Conservation (phyloP, 2,797 vertebrate species). For the Falco berigora region DNA sequence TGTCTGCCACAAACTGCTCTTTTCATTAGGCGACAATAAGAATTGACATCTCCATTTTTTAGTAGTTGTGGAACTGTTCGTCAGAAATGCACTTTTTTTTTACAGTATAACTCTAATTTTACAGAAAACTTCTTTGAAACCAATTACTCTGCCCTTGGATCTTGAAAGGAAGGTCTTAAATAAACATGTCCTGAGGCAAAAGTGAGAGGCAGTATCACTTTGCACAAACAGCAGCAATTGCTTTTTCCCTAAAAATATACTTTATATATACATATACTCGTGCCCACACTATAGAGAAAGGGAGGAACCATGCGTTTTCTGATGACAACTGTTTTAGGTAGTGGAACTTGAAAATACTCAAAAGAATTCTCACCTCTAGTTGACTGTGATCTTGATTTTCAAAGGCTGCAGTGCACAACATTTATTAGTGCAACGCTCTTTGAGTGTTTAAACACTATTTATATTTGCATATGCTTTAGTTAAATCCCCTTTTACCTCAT, state of each 20-base stretch:
- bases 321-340: not conserved
- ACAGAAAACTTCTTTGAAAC: constrained; percentile 25
- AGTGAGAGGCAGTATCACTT: not conserved
- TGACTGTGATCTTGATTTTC: constrained; percentile 48
- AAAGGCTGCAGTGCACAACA: constrained; percentile 21
- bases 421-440: constrained; percentile 46
- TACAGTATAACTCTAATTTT: constrained; percentile 4
- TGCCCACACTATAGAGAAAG: not conserved
- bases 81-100: not conserved
- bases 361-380: not conserved
- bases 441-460: constrained; percentile 52
- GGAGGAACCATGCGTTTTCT: not conserved
- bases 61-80: constrained; percentile 1
- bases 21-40: constrained; percentile 8
- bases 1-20: constrained; percentile 45
- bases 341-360: not conserved
- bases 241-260: not conserved
- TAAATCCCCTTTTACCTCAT: constrained; percentile 43
- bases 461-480: constrained; percentile 26
- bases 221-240: not conserved
- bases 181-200: not conserved
- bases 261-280: not conserved
- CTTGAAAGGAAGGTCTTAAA: constrained; percentile 16
- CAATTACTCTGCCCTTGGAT: not conserved
- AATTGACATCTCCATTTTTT: constrained; percentile 10